Conservation (phyloP, 2,797 vertebrate species). For the Sebastes itinus region DNA sequence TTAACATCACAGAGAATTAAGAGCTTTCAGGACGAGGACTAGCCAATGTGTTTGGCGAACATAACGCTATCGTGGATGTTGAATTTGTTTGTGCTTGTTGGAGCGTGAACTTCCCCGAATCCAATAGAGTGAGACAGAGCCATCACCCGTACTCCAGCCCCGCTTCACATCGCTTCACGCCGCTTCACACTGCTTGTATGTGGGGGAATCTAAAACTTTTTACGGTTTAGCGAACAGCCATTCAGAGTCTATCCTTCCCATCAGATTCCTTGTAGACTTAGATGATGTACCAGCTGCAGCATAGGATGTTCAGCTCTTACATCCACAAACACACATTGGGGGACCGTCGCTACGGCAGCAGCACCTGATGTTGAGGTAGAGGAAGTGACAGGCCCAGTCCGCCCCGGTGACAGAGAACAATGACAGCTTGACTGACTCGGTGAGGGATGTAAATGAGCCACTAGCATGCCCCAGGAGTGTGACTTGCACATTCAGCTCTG, state of each 20-base stretch:
- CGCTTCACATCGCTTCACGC: not conserved
- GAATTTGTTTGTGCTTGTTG: not conserved
- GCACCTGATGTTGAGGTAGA: slow-evolving; percentile 35
- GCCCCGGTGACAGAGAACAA: slow-evolving; percentile 15
- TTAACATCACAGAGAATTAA: not conserved
- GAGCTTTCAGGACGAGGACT: not conserved
- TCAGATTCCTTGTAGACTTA: not conserved
- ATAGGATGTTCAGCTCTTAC: not conserved
- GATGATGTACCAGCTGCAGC: not conserved
- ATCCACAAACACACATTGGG: not conserved
- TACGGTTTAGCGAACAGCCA: not conserved
- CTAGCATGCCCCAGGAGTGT: slow-evolving; percentile 19
- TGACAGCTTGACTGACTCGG: slow-evolving; percentile 50
- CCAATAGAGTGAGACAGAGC: not conserved
- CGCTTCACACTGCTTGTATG: too few relatives aligned
- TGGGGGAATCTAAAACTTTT: not conserved
- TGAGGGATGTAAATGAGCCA: slow-evolving; percentile 59
- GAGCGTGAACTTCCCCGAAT: not conserved
- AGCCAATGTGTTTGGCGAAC: not conserved
- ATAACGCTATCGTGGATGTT: not conserved
- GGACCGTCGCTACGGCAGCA: not conserved
- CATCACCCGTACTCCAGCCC: not conserved
- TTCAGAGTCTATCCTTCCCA: not conserved
- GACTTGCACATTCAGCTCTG: slow-evolving; percentile 48
- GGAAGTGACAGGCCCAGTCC: slow-evolving; percentile 30